Base-by-base conservation (phyloP, 1,140 invertebrate species). In the Ips typographus region DNA sequence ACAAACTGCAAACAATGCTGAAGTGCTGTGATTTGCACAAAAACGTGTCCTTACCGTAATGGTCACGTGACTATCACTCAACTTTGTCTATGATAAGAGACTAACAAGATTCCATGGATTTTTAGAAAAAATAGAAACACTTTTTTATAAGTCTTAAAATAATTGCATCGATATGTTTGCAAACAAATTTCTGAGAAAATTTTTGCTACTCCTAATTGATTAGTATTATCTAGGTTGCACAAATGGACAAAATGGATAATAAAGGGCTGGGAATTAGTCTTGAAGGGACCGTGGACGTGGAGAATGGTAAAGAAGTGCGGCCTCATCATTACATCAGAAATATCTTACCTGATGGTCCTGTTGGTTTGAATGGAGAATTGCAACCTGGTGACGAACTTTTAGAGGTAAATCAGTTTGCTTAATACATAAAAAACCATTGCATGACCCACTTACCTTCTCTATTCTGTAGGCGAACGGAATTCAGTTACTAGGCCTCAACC, bases 401-500 rank as follows among this genome's bases (percentile, higher is more conserved):
- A 52, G 88, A 90, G 83, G 88, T 89, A 80, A 75, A 8, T 49
- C 44, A 2, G 8, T 61, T 43, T 43, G 3, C 37, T 44, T 3
- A 44, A 43, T 39, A 3, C 40, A 36, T 37, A 37, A 36, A 2
- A 55, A 55, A 49, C 42, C 1, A 40, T 51, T 39, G 22, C 22
- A 22, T 22, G 22, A 22, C 22, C 22, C 0, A 22, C 22, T 22
- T 43, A 44, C 44, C 0, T 69, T 8, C 40, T 68, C 22, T 22
- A 22, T 22, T 22, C 55, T 68, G 51, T 2, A 96, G 94, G 94
- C 97, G 1, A 98, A 98, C 80, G 94, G 93, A 6, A 88, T 90
- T 77, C 85, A 91, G 71, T 84, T 98, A 57, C 84, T 96, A 71
- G 95, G 95, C 38, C 87, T 95, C 65, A 94, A 95, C 83, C 94